phyloP scores from a whole-genome alignment of 2,113 vertebrate species.

The Pantherophis guttatus region DNA sequence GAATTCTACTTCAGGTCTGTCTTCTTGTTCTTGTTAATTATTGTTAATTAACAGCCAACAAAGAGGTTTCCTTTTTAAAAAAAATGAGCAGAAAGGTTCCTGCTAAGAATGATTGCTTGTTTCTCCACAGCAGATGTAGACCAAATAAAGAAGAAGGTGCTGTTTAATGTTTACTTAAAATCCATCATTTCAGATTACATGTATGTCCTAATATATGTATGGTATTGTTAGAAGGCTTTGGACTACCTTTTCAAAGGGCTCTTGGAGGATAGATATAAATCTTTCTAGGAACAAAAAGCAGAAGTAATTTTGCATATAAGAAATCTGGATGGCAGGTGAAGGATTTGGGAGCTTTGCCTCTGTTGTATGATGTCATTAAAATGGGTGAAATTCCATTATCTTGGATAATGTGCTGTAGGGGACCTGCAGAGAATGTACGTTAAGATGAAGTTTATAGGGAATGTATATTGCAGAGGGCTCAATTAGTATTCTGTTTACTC shows the following conservation, averaged over 20 bases:
- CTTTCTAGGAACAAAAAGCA: background rate
- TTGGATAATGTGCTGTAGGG: background rate
- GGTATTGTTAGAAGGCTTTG: conserved; percentile 13
- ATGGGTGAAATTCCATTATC: conserved; percentile 1
- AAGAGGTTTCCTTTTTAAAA: conserved; percentile 33
- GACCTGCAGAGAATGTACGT: background rate
- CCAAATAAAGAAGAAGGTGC: conserved; percentile 30
- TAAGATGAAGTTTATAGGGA: background rate
- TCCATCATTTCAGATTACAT: conserved; percentile 16
- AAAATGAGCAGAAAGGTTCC: conserved; percentile 17
- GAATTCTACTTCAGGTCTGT: background rate
- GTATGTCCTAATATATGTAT: background rate
- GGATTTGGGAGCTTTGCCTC: conserved; percentile 8
- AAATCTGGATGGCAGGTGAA: background rate
- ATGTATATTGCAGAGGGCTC: background rate
- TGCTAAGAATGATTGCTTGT: conserved; percentile 4
- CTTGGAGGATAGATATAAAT: background rate
- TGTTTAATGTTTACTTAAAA: conserved; percentile 28
- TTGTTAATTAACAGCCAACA: conserved; percentile 14
- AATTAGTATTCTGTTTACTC: background rate
- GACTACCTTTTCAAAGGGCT: background rate
- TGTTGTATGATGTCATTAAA: background rate
- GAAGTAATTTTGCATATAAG: background rate
- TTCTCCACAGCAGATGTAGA: conserved; percentile 26
- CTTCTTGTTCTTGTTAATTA: conserved; percentile 16